Base-by-base conservation (phyloP, 2,797 vertebrate genomes). In the Xenops minutus region DNA sequence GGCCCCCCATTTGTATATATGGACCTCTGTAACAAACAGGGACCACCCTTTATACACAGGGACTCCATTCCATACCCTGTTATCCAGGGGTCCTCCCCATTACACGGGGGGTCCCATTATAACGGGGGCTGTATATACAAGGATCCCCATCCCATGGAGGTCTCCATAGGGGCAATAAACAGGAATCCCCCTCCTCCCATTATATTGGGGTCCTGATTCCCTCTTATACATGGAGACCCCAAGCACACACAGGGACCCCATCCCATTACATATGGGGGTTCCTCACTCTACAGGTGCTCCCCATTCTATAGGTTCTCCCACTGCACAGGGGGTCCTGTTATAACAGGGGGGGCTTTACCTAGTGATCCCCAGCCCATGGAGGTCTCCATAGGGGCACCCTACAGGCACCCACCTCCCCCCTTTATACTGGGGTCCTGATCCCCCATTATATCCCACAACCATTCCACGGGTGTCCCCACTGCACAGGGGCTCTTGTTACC, bases 21-120 rank as follows among this genome's bases (percentile, higher is more conserved):
- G 23, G 14, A 27, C 17, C 4, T 6, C 26, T 26, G 1, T 2
- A 9, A 6, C 1, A 32, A 1, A 16, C 1, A 1, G 29, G 9
- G 41, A 26, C 26, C 22, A 6, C 46, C 46, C 46, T 7, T 26
- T 26, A 49, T 49, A 49, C 24, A 49, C 24, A 49, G 24, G 23
- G 14, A 49, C 24, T 26, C 41, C 24, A 59, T 12, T 24, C 18
- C 16, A 55, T n/a, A 55, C 13, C 48, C 24, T 14, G 26, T 49
- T 49, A 49, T 14, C 8, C 48, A 49, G 30, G 52, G 12, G 52
- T 18, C 30, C 43, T 18, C 30, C 30, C 18, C 34, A 26, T 36
- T 36, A 5, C 27, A 24, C 18, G 12, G 22, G 12, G 39, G 9
- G 7, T 24, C 56, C 51, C 1, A 0, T 30, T 39, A 26, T 3